Conservation (phyloP, 1,140 invertebrate species). For the Bombus consobrinus region DNA sequence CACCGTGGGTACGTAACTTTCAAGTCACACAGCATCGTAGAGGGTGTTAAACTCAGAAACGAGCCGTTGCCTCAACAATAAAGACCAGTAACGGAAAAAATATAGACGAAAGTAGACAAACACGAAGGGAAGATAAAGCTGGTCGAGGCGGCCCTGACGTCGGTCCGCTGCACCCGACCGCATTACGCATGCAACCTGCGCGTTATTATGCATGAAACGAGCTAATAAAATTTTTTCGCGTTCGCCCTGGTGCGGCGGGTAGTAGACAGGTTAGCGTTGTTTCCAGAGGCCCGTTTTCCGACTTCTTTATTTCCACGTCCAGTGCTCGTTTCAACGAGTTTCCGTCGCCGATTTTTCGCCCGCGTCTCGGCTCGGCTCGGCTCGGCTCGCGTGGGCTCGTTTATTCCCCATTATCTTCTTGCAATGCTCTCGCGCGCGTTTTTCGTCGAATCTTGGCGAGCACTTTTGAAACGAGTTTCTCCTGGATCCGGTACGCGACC, state of each 20-base stretch:
- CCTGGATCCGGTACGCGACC: no score
- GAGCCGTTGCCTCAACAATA: background rate
- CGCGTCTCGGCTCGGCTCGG: background rate
- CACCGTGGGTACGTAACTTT: background rate
- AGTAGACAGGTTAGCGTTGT: background rate
- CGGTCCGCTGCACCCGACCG: background rate
- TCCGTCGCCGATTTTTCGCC: slow-evolving; percentile 36
- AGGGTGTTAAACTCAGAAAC: background rate
- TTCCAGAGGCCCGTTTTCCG: background rate
- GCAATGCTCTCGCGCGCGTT: background rate
- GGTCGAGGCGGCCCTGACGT: slow-evolving; percentile 21
- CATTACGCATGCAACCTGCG: slow-evolving; percentile 32
- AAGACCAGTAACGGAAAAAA: background rate
- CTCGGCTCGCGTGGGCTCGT: slow-evolving; percentile 40
- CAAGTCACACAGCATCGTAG: background rate
- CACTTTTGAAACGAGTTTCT: slow-evolving; percentile 16
- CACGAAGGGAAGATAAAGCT: slow-evolving; percentile 3
- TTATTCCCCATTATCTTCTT: slow-evolving; percentile 39
- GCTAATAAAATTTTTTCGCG: slow-evolving; percentile 40
- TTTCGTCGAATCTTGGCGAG: slow-evolving; percentile 6
- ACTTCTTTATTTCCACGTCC: background rate
- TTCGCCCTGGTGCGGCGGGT: background rate
- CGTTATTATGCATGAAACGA: slow-evolving; percentile 40
- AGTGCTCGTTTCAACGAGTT: background rate
- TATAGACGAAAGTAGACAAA: background rate